A percentile compares a stretch with the other conserved stretches of the same genome.
phyloP scores from a whole-genome alignment of 2,797 vertebrate genomes.

The Notolabrus celidotus region DNA sequence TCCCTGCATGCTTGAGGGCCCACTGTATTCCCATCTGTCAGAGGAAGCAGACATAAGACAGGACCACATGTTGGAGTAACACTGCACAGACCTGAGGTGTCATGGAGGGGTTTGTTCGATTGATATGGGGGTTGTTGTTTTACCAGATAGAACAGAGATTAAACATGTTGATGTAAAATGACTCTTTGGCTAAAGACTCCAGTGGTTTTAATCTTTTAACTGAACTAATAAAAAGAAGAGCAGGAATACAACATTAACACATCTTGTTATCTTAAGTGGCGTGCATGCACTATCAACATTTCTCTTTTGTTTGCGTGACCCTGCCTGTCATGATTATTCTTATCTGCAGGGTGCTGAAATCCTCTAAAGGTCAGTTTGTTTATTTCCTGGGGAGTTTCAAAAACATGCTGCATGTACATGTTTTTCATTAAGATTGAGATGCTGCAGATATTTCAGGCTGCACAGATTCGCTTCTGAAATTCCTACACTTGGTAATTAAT shows the following conservation, averaged over 20 bases:
- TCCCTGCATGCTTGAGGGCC: conserved; percentile 44
- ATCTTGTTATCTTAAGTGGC: neutral
- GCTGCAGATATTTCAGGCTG: conserved; percentile 49
- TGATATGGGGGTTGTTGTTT: neutral
- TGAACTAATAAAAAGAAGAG: conserved; percentile 15
- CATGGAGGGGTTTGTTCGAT: conserved; percentile 12
- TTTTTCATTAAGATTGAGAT: conserved; percentile 63
- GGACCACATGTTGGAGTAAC: conserved; percentile 56
- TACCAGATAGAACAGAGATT: conserved; percentile 34
- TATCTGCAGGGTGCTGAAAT: conserved; percentile 57
- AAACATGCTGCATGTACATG: conserved; percentile 29
- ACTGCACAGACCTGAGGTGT: conserved; percentile 50
- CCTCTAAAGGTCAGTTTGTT: conserved; percentile 57
- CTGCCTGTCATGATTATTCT: conserved; percentile 50
- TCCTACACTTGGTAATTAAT: conserved; percentile 53
- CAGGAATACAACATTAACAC: conserved; percentile 15
- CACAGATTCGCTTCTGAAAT: conserved; percentile 56
- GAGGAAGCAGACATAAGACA: conserved; percentile 66
- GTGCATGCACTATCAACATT: conserved; percentile 22
- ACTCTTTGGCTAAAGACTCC: too few relatives aligned
- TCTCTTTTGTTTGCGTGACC: conserved; percentile 41
- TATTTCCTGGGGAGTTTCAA: conserved; percentile 42
- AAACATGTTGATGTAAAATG: conserved; percentile 43
- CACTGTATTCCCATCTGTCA: conserved; percentile 54
- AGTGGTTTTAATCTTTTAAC: too few relatives aligned